These are phyloP conservation scores for Aulostomus chinensis DNA, from an alignment of 2,797 vertebrate species.

Conservation along the genomic window DNA sequence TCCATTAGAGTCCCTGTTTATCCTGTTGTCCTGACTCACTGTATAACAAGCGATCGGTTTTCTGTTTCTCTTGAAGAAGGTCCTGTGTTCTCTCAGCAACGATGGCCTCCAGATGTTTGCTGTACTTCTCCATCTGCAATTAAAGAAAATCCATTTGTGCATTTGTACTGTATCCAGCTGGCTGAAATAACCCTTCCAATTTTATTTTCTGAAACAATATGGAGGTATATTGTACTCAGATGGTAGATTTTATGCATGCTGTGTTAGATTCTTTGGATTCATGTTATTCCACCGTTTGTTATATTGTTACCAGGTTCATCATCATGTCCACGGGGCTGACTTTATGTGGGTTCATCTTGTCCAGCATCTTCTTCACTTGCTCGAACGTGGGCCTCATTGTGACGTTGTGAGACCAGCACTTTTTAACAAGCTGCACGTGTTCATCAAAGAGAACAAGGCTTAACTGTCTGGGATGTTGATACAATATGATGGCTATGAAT, in stretches of 20 bases:
- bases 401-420: constrained; percentile 77
- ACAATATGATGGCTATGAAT: not conserved
- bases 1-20: not conserved
- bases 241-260: not conserved
- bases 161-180: not conserved
- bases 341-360: constrained; percentile 84
- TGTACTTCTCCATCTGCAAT: constrained; percentile 84
- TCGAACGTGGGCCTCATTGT: constrained; percentile 79
- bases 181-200: not conserved
- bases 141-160: constrained; percentile 11
- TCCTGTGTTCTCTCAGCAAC: constrained; percentile 82
- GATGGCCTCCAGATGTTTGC: constrained; percentile 83
- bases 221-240: not conserved
- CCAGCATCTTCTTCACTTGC: constrained; percentile 81
- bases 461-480: not conserved
- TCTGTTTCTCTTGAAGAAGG: constrained; percentile 84
- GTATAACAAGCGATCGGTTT: constrained; percentile 81
- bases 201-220: constrained; percentile 3
- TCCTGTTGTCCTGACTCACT: constrained; percentile 63
- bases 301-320: constrained; percentile 81
- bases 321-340: constrained; percentile 85
- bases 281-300: not conserved
- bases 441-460: constrained; percentile 1
- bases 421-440: constrained; percentile 75
- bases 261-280: too few relatives aligned